Conservation (phyloP, 2,113 vertebrate species). For the Patagioenas fasciata region DNA sequence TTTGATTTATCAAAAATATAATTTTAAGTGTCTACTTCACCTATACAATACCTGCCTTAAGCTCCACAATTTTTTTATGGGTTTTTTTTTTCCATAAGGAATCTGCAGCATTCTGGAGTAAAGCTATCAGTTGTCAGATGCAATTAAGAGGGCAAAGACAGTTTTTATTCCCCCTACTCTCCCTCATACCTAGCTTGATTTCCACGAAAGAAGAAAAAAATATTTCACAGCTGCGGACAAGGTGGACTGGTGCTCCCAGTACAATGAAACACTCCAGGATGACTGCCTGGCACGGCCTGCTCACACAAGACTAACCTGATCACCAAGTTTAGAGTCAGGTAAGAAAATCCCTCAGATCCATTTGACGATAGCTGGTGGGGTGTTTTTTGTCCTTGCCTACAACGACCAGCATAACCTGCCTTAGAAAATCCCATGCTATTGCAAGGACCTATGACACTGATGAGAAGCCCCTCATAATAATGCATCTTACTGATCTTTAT, state of each 20-base stretch:
- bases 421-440: not conserved
- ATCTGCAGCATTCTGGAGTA: not conserved
- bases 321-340: not conserved
- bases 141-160: not conserved
- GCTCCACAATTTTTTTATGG: not conserved
- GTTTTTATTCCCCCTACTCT: not conserved
- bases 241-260: not conserved
- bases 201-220: not conserved
- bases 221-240: not conserved
- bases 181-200: not conserved
- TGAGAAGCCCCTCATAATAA: not conserved
- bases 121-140: not conserved
- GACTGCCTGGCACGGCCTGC: not conserved
- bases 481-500: not conserved
- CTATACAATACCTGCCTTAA: not conserved
- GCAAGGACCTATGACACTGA: not conserved
- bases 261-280: not conserved
- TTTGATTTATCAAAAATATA: not conserved
- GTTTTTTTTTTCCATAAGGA: not conserved
- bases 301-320: not conserved
- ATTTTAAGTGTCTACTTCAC: not conserved
- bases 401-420: not conserved
- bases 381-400: not conserved
- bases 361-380: not conserved
- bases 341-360: not conserved